These are phyloP conservation scores for Atta colombica DNA, from an alignment of 1,140 invertebrate species.

Conservation along the genomic window DNA sequence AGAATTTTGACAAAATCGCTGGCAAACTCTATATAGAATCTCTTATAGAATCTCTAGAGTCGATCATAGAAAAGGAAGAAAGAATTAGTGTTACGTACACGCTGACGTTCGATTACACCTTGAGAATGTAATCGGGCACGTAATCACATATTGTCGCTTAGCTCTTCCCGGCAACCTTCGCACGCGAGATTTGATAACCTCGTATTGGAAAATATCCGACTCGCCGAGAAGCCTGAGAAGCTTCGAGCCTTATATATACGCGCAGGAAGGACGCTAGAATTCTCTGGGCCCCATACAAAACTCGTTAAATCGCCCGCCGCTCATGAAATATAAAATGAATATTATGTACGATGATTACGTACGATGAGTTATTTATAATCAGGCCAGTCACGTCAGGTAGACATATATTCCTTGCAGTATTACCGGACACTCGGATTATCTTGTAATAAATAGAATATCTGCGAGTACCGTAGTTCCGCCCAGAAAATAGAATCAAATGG, in stretches of 20 bases:
- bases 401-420: not conserved
- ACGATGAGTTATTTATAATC: not conserved
- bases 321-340: conserved; percentile 6
- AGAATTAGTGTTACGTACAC: not conserved
- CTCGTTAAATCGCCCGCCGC: not conserved
- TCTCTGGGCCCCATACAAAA: conserved; percentile 7
- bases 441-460: not conserved
- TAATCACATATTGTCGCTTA: conserved; percentile 47
- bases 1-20: no score
- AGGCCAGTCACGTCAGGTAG: not conserved
- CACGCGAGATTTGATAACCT: conserved; percentile 60
- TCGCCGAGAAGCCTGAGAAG: conserved; percentile 33
- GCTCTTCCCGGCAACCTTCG: conserved; percentile 40
- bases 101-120: not conserved
- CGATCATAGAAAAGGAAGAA: not conserved
- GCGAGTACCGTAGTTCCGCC: not conserved
- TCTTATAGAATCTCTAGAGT: not conserved
- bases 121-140: conserved; percentile 16
- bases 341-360: not conserved
- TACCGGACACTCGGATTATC: conserved; percentile 1
- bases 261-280: conserved; percentile 6
- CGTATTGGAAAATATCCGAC: conserved; percentile 52
- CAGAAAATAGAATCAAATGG: not conserved
- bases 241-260: not conserved
- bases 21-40: no score